These are phyloP conservation scores for Gandaritis pyraliata DNA, from an alignment of 2,888 invertebrate genomes.

Conservation along the genomic window DNA sequence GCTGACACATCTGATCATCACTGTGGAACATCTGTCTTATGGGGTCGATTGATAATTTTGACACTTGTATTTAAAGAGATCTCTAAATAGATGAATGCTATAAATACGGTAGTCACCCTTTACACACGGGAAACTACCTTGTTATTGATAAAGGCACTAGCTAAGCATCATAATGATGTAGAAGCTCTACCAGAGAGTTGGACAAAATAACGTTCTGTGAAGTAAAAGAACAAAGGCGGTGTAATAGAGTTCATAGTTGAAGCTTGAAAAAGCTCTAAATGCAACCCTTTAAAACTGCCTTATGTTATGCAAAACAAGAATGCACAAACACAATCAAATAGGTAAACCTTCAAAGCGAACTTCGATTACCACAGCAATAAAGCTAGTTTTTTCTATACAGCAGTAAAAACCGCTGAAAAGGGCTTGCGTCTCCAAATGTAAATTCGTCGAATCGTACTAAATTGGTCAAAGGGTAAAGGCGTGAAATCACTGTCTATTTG, in stretches of 20 bases:
- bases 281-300: too few species aligned
- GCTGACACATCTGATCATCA: conserved; percentile 13
- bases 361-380: conserved; percentile 24
- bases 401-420: conserved; percentile 42
- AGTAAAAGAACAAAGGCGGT: too few species aligned
- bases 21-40: conserved; percentile 4
- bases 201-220: too few species aligned
- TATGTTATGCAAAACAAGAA: background rate
- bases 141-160: background rate
- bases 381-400: conserved; percentile 22
- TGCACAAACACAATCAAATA: background rate
- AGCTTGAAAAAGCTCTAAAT: too few species aligned
- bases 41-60: background rate
- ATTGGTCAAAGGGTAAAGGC: conserved; percentile 69
- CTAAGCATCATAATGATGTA: background rate
- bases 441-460: conserved; percentile 60
- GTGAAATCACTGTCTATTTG: conserved; percentile 66
- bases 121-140: background rate
- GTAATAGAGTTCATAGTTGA: too few species aligned
- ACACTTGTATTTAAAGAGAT: background rate
- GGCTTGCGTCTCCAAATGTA: conserved; percentile 55
- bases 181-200: too few species aligned
- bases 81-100: background rate
- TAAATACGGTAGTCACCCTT: too few species aligned
- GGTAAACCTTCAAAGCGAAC: background rate